A percentile compares a stretch with the other conserved stretches of the same genome.
Conservation (phyloP, 1,140 invertebrate species). For the Thaumetopoea pityocampa region DNA sequence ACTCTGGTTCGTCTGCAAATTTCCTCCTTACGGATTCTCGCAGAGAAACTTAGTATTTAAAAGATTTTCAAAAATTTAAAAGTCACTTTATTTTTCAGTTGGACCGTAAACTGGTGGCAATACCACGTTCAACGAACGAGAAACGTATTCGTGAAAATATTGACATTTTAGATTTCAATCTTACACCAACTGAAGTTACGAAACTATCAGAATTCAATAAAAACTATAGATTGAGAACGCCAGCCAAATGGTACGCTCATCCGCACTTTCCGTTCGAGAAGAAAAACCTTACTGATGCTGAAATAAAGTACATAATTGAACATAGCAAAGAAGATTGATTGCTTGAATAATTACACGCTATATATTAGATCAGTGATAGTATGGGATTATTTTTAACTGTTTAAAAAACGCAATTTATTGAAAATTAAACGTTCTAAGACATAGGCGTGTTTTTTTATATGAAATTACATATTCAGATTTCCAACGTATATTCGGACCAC, state of each 20-base stretch:
- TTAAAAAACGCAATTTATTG: too few relatives aligned
- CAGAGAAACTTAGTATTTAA: background rate
- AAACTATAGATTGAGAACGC: slow-evolving; percentile 53
- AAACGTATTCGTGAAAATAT: slow-evolving; percentile 51
- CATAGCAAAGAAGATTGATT: slow-evolving; percentile 48
- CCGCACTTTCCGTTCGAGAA: slow-evolving; percentile 59
- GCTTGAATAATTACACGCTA: background rate
- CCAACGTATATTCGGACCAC: too few relatives aligned
- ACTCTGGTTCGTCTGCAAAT: too few relatives aligned
- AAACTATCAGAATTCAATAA: slow-evolving; percentile 49
- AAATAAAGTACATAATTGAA: slow-evolving; percentile 49
- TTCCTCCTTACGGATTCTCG: too few relatives aligned
- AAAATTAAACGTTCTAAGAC: too few relatives aligned
- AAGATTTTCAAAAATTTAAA: background rate
- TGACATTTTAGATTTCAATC: slow-evolving; percentile 49
- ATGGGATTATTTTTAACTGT: too few relatives aligned
- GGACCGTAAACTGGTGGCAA: slow-evolving; percentile 45
- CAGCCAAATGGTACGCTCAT: slow-evolving; percentile 56
- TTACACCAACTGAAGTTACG: slow-evolving; percentile 43
- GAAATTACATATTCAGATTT: too few relatives aligned
- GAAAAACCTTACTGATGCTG: slow-evolving; percentile 39
- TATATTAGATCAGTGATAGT: background rate
- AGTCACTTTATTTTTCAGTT: slow-evolving; percentile 34
- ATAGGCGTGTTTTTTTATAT: too few relatives aligned
- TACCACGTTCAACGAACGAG: slow-evolving; percentile 54